phyloP scores from a whole-genome alignment of 1,140 invertebrate species.

The Caenorhabditis briggsae region DNA sequence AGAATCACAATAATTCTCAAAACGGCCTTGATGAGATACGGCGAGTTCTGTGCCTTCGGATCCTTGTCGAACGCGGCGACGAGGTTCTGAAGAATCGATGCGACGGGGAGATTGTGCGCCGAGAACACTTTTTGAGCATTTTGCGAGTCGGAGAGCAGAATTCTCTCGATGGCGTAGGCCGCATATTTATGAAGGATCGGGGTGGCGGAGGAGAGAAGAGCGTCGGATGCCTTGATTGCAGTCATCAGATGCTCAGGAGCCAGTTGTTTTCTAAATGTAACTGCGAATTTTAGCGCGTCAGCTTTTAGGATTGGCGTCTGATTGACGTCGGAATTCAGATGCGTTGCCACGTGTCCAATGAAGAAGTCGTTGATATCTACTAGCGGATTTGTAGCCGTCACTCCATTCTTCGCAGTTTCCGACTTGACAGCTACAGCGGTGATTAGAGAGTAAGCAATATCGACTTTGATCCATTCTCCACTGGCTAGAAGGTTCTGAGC shows the following conservation, averaged over 20 bases:
- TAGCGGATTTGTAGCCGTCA: constrained; percentile 50
- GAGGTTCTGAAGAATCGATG: constrained; percentile 43
- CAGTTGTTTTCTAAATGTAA: constrained; percentile 60
- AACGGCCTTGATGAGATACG: constrained; percentile 63
- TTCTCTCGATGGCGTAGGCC: constrained; percentile 57
- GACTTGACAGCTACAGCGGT: constrained; percentile 52
- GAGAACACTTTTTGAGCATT: constrained; percentile 10
- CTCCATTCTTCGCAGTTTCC: constrained; percentile 57
- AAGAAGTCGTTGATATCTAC: constrained; percentile 62
- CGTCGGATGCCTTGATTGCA: constrained; percentile 23
- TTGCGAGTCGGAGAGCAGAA: constrained; percentile 24
- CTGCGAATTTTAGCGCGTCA: constrained; percentile 59
- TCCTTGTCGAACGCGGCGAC: constrained; percentile 58
- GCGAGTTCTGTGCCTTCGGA: constrained; percentile 58
- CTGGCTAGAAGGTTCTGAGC: neutral
- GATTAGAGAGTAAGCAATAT: constrained; percentile 57
- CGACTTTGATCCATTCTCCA: constrained; percentile 58
- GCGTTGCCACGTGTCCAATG: constrained; percentile 27
- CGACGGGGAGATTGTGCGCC: constrained; percentile 35
- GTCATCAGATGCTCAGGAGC: constrained; percentile 57
- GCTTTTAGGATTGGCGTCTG: constrained; percentile 57
- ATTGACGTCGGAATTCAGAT: constrained; percentile 55
- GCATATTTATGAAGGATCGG: constrained; percentile 62
- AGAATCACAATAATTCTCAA: constrained; percentile 60
- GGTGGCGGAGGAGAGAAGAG: constrained; percentile 8